A percentile compares a stretch with the other conserved stretches of the same genome.
Evolutionary conservation across 2,797 vertebrate species (phyloP).

Genomic region (Sebastolobus alascanus): DNA sequence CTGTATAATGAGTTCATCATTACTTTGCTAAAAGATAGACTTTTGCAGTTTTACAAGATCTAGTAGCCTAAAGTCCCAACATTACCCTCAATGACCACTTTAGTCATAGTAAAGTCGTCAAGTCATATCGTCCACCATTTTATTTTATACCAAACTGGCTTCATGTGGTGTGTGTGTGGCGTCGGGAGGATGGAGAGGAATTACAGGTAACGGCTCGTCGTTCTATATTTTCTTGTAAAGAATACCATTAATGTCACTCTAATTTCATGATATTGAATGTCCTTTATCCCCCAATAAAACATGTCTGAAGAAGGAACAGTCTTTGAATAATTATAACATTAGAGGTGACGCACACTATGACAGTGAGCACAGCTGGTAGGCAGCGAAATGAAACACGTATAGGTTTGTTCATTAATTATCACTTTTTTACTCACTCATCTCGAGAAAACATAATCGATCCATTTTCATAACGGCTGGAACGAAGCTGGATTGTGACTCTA

Average conservation of each 20-base stretch:
- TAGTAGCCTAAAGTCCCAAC: background rate
- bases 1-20: background rate
- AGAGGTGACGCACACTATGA: slow-evolving; percentile 30
- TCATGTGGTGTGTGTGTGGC: background rate
- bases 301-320: slow-evolving; percentile 19
- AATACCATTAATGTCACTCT: background rate
- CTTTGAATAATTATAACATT: slow-evolving; percentile 46
- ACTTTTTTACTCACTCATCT: slow-evolving; percentile 46
- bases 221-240: slow-evolving; percentile 6
- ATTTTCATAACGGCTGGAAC: slow-evolving; percentile 35
- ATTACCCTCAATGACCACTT: background rate
- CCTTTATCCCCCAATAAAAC: background rate
- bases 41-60: background rate
- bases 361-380: slow-evolving; percentile 59
- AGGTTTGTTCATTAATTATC: slow-evolving; percentile 60
- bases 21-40: background rate
- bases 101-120: background rate
- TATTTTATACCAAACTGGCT: background rate
- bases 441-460: slow-evolving; percentile 40
- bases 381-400: slow-evolving; percentile 51
- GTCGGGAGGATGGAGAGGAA: background rate
- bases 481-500: slow-evolving; percentile 42
- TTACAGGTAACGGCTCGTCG: background rate
- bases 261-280: background rate
- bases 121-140: background rate